Percentiles rank a stretch among this genome's conserved stretches.
phyloP scores from a whole-genome alignment of 2,113 vertebrate genomes.

The Rhagologus leucostigma region DNA sequence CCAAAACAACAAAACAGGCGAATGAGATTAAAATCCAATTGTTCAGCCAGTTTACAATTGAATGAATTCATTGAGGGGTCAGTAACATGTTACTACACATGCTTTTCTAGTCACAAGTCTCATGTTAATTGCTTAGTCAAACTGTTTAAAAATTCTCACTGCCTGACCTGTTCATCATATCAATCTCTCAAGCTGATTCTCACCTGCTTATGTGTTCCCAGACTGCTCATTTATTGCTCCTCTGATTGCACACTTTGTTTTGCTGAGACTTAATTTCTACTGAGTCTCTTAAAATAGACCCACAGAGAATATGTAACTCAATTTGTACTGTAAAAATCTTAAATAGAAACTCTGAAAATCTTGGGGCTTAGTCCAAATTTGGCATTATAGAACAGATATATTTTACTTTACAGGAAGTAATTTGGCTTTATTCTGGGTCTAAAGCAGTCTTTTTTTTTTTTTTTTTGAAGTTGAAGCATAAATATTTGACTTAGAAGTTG shows the following conservation, averaged over 20 bases:
- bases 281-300: conserved; percentile 5
- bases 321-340: background rate
- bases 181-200: background rate
- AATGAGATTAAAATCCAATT: background rate
- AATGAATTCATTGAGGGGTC: background rate
- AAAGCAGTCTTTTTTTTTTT: background rate
- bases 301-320: background rate
- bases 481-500: background rate
- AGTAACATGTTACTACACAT: background rate
- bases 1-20: background rate
- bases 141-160: background rate
- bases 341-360: background rate
- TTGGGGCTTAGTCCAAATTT: background rate
- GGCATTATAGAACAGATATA: background rate
- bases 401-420: background rate
- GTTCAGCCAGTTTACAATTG: background rate
- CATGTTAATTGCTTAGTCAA: background rate
- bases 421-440: background rate
- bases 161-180: background rate
- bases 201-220: background rate
- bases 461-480: background rate
- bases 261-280: background rate
- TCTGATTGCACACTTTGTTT: conserved; percentile 24
- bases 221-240: conserved; percentile 18
- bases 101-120: background rate